Evolutionary conservation across 2,113 vertebrate genomes (phyloP).

Genomic region (Clarias batrachus): DNA sequence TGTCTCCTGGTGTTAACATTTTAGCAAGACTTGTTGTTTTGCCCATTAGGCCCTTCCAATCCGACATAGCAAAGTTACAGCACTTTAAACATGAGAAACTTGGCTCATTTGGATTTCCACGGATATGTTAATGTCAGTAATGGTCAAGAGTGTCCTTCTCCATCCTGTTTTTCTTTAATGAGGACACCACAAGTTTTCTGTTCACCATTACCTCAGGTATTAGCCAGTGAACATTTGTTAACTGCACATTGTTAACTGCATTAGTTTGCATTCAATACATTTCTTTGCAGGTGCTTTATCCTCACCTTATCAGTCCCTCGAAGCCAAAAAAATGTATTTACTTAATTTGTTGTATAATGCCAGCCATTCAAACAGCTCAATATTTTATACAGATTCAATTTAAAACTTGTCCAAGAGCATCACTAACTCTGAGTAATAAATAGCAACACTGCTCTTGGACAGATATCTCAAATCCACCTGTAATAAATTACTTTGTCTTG

Average conservation of each 20-base stretch:
- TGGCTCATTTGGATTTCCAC: background rate
- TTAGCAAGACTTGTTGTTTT: background rate
- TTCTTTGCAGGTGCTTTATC: background rate
- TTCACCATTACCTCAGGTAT: background rate
- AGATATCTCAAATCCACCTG: background rate
- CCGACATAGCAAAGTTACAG: background rate
- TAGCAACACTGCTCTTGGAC: background rate
- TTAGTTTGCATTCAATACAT: background rate
- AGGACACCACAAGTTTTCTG: background rate
- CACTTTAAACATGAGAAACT: background rate
- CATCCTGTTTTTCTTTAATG: background rate
- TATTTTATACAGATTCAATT: background rate
- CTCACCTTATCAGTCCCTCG: background rate
- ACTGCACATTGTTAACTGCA: background rate
- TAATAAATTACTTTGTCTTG: background rate
- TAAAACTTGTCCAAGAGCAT: background rate
- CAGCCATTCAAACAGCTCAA: background rate
- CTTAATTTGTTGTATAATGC: background rate
- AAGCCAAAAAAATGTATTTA: background rate
- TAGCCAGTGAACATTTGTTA: background rate
- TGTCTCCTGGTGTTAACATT: background rate
- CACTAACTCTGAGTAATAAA: background rate
- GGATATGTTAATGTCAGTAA: too few species aligned
- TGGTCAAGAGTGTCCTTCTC: background rate
- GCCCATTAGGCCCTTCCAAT: background rate